Base-by-base conservation (phyloP, 2,113 vertebrate species). In the Vidua macroura region DNA sequence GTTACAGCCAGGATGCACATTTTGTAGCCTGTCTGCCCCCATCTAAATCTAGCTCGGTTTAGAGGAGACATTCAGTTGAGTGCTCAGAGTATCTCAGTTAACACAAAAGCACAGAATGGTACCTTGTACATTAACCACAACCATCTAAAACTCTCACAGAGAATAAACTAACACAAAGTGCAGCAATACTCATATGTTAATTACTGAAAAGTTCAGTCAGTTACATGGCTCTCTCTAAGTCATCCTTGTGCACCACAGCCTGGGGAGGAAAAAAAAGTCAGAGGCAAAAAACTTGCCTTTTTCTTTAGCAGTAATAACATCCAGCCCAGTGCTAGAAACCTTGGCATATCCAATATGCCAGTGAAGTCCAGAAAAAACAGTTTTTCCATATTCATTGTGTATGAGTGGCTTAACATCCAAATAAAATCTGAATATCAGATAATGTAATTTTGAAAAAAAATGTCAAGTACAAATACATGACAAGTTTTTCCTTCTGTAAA, bases 241-340 rank as follows among this genome's bases (percentile, higher is more conserved):
- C 20, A 74, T 21, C 8, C 5, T 52, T 69, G 8, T 22, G 8
- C 12, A 51, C 4, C 44, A 19, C 43, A 72, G 27, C 10, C 10
- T 15, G 5, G 27, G 17, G 12, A 4, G 2, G 0, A 7, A 12
- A 8, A 41, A 83, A 63, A 37, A 27, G 9, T 4, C 11, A 58
- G 10, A 51, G 13, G 9, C 7, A 90, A 83, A 43, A 86, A 37
- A 2, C 5, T 28, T 1, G 2, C 7, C 9, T 52, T 78, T 86
- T 70, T 52, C 23, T 66, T 88, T 18, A 52, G 20, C 43, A 67
- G 56, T 31, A 58, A 48, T 27, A 55, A n/a, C 20, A 74, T 16
- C 17, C 27, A 74, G 12, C 14, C 11, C 56, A 86, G 35, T n/a
- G 5, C 15, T 37, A 68, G 41, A 83, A 86, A 62, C 19, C 15